Evolutionary conservation across 2,797 vertebrate species (phyloP), one percentile per base, ranked within the genome.

Genomic region (Sternotherus odoratus): DNA sequence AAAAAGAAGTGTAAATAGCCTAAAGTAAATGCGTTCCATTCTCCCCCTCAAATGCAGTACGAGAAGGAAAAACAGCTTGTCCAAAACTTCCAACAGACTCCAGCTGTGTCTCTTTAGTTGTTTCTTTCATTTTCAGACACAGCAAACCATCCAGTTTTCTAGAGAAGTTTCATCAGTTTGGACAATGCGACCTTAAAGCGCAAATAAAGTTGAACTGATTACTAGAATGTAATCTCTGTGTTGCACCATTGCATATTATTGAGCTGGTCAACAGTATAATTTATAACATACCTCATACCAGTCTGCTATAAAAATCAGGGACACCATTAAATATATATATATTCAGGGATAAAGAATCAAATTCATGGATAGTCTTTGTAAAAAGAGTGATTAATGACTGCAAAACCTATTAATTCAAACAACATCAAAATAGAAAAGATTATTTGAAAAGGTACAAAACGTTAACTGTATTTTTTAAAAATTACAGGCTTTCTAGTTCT

Each of bases 121-220:
- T 92, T 91, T 74, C 5, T 90, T 79, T 75, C 89, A 24, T 81
- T 93, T 95, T 30, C 56, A 82, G 28, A 87, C 50, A 72, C 46
- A 85, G 36, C 9, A 90, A 92, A 91, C 12, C 36, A 46, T 33
- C 2, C 77, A 3, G 4, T 53, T 89, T 89, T 83, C 57, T 48
- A 69, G 77, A 8, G 7, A 81, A 50, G 1, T 74, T 94, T 77
- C 33, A 90, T 80, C 66, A 84, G 5, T 12, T 79, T 78, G 33
- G 49, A 78, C 89, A 69, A 75, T 12, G 3, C 81, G 54, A 94
- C 63, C 88, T 82, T 88, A 49, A 92, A 84, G 15, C 81, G 78
- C 74, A 94, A 94, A 95, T 80, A 86, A 86, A 85, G 33, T 85
- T 79, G 8, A 95, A 87, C 15, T 79, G 30, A 49, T 94, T 30